Conservation (phyloP, 2,797 vertebrate genomes). For the Ataeniobius toweri region DNA sequence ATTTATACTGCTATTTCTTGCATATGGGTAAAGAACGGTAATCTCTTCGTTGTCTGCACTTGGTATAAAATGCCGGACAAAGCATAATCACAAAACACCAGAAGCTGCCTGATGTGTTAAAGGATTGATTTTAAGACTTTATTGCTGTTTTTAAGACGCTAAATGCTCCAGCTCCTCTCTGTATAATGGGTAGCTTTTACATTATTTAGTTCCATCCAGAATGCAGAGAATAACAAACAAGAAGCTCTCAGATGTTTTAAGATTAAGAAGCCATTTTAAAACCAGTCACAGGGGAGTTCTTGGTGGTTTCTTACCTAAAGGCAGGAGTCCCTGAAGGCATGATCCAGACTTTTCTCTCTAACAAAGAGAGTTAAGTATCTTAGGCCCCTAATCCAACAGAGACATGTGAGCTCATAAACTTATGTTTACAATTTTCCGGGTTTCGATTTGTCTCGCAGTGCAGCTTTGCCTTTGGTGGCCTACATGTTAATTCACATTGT, state of each 20-base stretch:
- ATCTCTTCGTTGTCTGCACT: background rate
- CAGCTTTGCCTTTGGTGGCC: constrained; percentile 13
- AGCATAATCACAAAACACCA: background rate
- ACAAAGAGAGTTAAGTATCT: constrained; percentile 23
- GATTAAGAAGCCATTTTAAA: background rate
- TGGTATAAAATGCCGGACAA: background rate
- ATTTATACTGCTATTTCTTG: background rate
- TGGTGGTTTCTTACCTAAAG: constrained; percentile 15
- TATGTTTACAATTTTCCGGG: constrained; percentile 39
- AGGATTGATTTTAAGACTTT: background rate
- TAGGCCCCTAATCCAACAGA: constrained; percentile 28
- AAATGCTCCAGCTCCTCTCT: background rate
- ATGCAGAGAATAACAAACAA: background rate
- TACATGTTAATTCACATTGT: constrained; percentile 10
- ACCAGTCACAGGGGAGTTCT: constrained; percentile 12
- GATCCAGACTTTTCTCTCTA: constrained; percentile 10
- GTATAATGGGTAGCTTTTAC: background rate
- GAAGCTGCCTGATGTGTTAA: background rate
- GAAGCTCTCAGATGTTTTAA: background rate
- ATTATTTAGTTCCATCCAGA: background rate
- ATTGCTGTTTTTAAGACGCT: background rate
- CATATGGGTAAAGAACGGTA: background rate
- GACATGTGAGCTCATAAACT: constrained; percentile 16
- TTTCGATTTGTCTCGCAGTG: constrained; percentile 18
- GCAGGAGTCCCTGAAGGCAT: constrained; percentile 27